Percentiles rank a stretch among this genome's conserved stretches.
phyloP scores from a whole-genome alignment of 2,113 vertebrate genomes.

The Echinops telfairi region DNA sequence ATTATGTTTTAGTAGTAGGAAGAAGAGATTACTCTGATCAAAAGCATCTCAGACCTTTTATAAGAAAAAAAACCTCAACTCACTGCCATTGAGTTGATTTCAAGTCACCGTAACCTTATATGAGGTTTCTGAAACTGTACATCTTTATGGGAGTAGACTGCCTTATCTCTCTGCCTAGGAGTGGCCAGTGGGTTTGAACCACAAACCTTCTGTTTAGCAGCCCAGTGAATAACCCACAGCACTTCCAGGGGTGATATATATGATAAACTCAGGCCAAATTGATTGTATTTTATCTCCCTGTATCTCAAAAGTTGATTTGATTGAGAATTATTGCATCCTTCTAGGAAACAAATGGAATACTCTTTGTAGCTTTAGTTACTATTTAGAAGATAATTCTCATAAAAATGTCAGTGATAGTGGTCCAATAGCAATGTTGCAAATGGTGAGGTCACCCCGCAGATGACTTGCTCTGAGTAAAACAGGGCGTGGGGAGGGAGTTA shows the following conservation, averaged over 20 bases:
- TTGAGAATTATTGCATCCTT: not conserved
- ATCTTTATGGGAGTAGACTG: no score
- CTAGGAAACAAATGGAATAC: rapidly evolving
- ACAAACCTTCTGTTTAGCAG: no score
- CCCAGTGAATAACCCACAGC: no score
- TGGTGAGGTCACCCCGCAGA: not conserved
- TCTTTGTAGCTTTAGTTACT: not conserved
- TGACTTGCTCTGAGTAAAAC: not conserved
- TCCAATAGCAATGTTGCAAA: not conserved
- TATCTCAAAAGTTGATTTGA: not conserved
- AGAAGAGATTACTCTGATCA: not conserved
- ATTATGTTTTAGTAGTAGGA: not conserved
- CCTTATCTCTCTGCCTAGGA: no score
- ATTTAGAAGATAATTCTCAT: not conserved
- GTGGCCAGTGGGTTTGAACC: no score
- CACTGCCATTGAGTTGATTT: no score
- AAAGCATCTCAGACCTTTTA: not conserved
- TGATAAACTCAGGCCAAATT: not conserved
- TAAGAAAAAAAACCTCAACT: not conserved
- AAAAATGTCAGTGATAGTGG: not conserved
- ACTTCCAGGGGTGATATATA: no score
- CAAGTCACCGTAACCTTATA: no score
- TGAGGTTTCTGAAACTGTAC: no score
- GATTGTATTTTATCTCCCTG: not conserved
- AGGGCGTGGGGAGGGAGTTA: no score